These are phyloP conservation scores for Calycopis cecrops DNA, from an alignment of 1,140 invertebrate species.

Conservation along the genomic window DNA sequence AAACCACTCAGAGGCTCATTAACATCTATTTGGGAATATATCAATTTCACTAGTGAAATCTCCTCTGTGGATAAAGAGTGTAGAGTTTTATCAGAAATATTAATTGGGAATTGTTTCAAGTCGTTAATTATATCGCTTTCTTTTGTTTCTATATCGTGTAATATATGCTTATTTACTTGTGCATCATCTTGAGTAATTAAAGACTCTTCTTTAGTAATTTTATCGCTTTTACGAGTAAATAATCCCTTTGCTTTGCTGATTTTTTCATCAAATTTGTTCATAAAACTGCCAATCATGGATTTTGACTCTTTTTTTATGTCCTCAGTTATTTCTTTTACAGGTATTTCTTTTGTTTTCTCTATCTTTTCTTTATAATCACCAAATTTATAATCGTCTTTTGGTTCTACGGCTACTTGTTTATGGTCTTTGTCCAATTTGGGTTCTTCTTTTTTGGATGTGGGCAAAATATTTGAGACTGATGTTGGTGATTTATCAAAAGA, in stretches of 20 bases:
- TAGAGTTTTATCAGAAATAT: constrained; percentile 11
- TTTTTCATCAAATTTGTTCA: constrained; percentile 49
- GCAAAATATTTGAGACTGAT: background rate
- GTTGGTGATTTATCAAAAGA: background rate
- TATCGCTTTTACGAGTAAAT: constrained; percentile 37
- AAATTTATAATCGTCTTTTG: too few relatives aligned
- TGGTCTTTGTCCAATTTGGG: background rate
- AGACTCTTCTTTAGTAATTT: constrained; percentile 24
- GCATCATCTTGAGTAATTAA: background rate
- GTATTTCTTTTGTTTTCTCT: background rate
- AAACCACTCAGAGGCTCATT: constrained; percentile 27
- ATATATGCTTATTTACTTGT: background rate
- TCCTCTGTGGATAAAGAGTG: constrained; percentile 12
- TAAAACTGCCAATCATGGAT: constrained; percentile 40
- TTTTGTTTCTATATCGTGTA: constrained; percentile 11
- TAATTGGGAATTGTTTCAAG: constrained; percentile 2
- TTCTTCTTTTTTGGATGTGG: background rate
- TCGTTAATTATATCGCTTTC: too few relatives aligned
- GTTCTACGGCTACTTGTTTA: too few relatives aligned
- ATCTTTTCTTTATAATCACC: background rate
- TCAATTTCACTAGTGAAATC: constrained; percentile 21
- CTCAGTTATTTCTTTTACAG: constrained; percentile 14
- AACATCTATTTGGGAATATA: constrained; percentile 25
- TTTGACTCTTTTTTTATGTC: constrained; percentile 41
- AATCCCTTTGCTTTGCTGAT: constrained; percentile 40